These are phyloP conservation scores for Pygoscelis adeliae DNA, from an alignment of 2,113 vertebrate genomes.

Conservation along the genomic window DNA sequence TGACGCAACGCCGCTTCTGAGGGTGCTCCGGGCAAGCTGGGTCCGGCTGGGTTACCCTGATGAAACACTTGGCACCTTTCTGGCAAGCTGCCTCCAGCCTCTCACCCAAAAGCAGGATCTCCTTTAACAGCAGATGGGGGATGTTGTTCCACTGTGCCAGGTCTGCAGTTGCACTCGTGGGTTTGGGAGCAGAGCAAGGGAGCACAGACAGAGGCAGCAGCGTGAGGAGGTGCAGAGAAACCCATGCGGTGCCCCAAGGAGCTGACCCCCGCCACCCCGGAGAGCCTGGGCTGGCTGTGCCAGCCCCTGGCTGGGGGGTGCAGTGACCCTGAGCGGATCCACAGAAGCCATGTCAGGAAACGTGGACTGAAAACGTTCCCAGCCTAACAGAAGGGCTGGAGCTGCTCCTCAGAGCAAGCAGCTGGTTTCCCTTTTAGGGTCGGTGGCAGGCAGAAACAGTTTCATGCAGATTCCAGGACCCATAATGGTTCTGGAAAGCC, in stretches of 20 bases:
- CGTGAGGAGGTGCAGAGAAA: fast-evolving
- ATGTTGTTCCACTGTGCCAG: fast-evolving
- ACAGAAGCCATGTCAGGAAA: neutral
- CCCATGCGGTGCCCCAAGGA: fast-evolving
- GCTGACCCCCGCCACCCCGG: fast-evolving
- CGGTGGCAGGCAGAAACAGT: conserved; percentile 2
- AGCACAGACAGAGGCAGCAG: neutral
- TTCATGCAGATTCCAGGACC: conserved; percentile 33
- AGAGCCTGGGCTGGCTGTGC: neutral
- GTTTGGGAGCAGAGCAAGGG: neutral
- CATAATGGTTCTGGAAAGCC: conserved; percentile 41
- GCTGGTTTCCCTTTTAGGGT: conserved; percentile 59
- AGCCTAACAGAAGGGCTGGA: neutral
- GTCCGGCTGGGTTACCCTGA: neutral
- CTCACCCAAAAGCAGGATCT: neutral
- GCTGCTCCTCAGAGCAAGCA: conserved; percentile 1
- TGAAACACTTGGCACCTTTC: neutral
- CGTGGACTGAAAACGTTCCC: neutral
- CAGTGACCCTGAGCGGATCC: neutral
- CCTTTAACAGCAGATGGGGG: neutral
- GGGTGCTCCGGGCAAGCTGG: neutral
- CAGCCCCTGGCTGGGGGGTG: neutral
- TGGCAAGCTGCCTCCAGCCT: neutral
- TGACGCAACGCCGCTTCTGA: neutral
- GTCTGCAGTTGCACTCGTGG: fast-evolving